Evolutionary conservation across 2,797 vertebrate genomes (phyloP), one percentile per base, ranked within the genome.

Genomic region (Eulemur coronatus): DNA sequence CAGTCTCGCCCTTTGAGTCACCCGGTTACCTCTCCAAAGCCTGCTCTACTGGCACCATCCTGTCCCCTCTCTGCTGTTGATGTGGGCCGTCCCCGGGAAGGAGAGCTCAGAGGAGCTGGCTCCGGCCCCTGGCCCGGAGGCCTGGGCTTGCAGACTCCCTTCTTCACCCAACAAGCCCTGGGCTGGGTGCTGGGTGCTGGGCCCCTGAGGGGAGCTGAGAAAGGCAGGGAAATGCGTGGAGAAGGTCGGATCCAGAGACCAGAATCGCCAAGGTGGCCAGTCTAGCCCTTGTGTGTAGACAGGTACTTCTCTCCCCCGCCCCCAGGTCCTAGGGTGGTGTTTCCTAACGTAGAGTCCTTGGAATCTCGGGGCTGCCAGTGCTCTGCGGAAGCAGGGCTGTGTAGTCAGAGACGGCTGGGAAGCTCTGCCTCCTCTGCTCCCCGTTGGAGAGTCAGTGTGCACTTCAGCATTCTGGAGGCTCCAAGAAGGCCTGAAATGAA

Each of bases 31-130:
- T 82, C 65, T 78, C 35, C 11, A 7, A 65, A 85, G 48, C 12
- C 28, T 2, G 7, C 38, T 59, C 1, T 33, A 38, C 20, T 2
- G 13, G 5, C 12, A 2, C 3, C 2, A 1, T 12, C n/a, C 48
- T 8, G 14, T 86, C 75, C 88, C 69, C 88, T 67, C 50, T 48
- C 38, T 13, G 55, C 20, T 41, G 24, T 69, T 24, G 5, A 3
- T 2, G 2, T n/a, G n/a, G 28, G 28, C 28, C 1, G 0, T 14
- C 38, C 41, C 41, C n/a, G 26, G 55, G 41, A 57, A 79, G 13
- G 13, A n/a, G 52, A 33, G 0, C 17, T 50, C 28, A 3, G 22
- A 33, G 50, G 24, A 13, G 5, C 28, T 61, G 61, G 18, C 46
- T 82, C 57, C 1, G 14, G 48, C 9, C 33, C 41, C 12, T 18